A percentile compares a stretch with the other conserved stretches of the same genome.
These are phyloP conservation scores for Brachystomella parvula DNA, from an alignment of 1,140 invertebrate genomes.

Conservation along the genomic window DNA sequence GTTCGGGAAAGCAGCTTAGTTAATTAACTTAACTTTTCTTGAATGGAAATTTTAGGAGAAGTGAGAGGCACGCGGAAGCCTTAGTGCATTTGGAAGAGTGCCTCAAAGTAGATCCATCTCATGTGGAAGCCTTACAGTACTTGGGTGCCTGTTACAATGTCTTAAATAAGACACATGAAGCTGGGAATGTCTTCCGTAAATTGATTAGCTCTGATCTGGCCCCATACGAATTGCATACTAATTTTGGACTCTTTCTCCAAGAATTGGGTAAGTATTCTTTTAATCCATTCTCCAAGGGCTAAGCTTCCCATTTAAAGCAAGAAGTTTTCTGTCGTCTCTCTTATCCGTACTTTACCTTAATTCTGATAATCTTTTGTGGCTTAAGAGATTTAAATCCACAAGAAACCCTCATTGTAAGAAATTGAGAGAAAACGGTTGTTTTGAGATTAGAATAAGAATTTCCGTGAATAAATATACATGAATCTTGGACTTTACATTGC, in stretches of 20 bases:
- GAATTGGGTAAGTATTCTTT: slow-evolving; percentile 23
- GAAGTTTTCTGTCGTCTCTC: too few species aligned
- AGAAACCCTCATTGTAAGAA: too few species aligned
- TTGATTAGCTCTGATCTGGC: slow-evolving; percentile 32
- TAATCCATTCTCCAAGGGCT: too few species aligned
- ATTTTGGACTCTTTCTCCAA: slow-evolving; percentile 32
- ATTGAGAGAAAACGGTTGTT: too few species aligned
- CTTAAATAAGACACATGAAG: slow-evolving; percentile 30
- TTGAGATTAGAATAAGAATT: too few species aligned
- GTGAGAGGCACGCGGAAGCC: slow-evolving; percentile 37
- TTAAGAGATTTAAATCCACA: too few species aligned
- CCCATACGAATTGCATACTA: slow-evolving; percentile 30
- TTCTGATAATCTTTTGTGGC: too few species aligned
- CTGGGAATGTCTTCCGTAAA: slow-evolving; percentile 32
- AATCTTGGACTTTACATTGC: too few species aligned
- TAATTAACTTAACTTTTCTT: not conserved
- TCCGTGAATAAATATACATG: too few species aligned
- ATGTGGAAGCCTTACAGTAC: slow-evolving; percentile 36
- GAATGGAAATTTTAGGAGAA: slow-evolving; percentile 30
- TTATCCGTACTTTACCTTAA: too few species aligned
- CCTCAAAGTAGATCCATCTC: slow-evolving; percentile 36
- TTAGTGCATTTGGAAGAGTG: slow-evolving; percentile 40
- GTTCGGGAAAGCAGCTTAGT: too few species aligned
- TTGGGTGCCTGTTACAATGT: slow-evolving; percentile 31
- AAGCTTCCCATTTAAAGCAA: too few species aligned